Evolutionary conservation across 2,797 vertebrate genomes (phyloP), one percentile per base, ranked within the genome.

Genomic region (Helostoma temminkii): DNA sequence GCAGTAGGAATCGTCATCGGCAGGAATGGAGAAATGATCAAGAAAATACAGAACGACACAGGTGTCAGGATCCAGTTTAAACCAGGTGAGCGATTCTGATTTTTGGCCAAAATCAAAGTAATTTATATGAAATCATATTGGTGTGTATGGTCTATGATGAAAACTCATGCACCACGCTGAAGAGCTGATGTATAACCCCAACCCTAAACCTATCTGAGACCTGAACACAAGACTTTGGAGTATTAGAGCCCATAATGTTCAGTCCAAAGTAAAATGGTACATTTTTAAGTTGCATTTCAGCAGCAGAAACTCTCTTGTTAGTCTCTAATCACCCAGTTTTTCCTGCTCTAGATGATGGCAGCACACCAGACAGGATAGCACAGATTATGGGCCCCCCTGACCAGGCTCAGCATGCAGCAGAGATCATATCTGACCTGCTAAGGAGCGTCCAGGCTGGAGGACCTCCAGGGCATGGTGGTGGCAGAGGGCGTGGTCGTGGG

Each of bases 31-130:
- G 98, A 99, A 85, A 99, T 99, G 98, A 99, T 99, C 22, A 99
- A 99, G 94, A 99, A 99, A 88, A 99, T 99, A 78, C 98, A 99
- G 86, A 99, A 96, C n/a, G 98, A 99, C 91, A 98, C 98, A 19
- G 97, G 98, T 1, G 98, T 99, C 79, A 91, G 97, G 84, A 99
- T 99, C 88, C 98, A 99, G 67, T 99, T 99, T 89, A 99, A 99
- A 82, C 98, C 97, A 93, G 98, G 98, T 98, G 56, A 77, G 84
- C 34, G 11, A 15, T 10, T n/a, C n/a, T n/a, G n/a, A n/a, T n/a
- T n/a, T n/a, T n/a, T n/a, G n/a, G n/a, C n/a, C n/a, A n/a, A n/a
- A n/a, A n/a, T n/a, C n/a, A n/a, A n/a, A n/a, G n/a, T n/a, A n/a
- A n/a, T n/a, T n/a, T n/a, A n/a, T n/a, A n/a, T 30, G 28, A 4